Evolutionary conservation across 2,888 invertebrate species (phyloP).

Genomic region (Tholera decimalis): DNA sequence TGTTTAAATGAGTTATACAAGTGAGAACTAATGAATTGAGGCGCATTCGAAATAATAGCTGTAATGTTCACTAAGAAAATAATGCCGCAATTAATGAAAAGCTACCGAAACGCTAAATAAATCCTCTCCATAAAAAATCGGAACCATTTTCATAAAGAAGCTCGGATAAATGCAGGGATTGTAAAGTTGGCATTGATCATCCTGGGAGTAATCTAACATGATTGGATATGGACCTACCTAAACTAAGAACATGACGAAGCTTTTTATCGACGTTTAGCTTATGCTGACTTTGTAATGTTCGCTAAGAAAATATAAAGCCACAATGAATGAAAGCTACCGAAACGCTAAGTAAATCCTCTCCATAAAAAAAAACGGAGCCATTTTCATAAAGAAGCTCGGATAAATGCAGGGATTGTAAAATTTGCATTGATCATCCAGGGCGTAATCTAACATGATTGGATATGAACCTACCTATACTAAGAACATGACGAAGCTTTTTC

Average conservation of each 20-base stretch:
- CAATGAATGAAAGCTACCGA: neutral
- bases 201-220: slow-evolving; percentile 16
- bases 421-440: slow-evolving; percentile 32
- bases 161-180: slow-evolving; percentile 10
- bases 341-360: neutral
- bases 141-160: neutral
- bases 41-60: slow-evolving; percentile 2
- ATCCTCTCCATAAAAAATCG: neutral
- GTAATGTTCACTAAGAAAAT: neutral
- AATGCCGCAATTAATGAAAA: neutral
- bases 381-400: neutral
- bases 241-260: slow-evolving; percentile 2
- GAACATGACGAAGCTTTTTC: slow-evolving; percentile 6
- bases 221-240: slow-evolving; percentile 17
- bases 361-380: neutral
- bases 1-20: slow-evolving; percentile 39
- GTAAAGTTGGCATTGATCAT: slow-evolving; percentile 34
- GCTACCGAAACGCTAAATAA: neutral
- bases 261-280: slow-evolving; percentile 7
- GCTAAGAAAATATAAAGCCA: neutral
- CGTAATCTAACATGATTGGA: slow-evolving; percentile 22
- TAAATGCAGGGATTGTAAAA: slow-evolving; percentile 17
- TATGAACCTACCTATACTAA: slow-evolving; percentile 4
- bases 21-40: slow-evolving; percentile 42
- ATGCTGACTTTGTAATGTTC: neutral